phyloP scores from a whole-genome alignment of 2,113 vertebrate genomes.

The Tamias sibiricus region DNA sequence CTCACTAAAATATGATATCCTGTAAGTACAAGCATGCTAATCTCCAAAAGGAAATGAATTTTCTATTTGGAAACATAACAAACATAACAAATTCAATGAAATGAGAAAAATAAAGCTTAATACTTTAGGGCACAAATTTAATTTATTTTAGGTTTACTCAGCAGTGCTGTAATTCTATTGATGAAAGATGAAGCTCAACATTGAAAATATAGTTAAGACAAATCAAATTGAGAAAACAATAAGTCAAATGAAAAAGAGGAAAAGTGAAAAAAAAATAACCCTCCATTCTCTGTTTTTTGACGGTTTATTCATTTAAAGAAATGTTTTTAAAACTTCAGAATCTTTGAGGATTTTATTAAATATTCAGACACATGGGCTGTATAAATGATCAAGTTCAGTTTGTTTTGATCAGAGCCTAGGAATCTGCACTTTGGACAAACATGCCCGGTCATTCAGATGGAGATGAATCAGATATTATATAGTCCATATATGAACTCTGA shows the following conservation, averaged over 20 bases:
- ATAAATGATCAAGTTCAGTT: not conserved
- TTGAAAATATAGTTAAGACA: slow-evolving; percentile 14
- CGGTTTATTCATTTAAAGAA: not conserved
- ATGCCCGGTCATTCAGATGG: not conserved
- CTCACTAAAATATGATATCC: not conserved
- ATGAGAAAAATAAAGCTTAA: slow-evolving; percentile 47
- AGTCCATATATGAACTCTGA: not conserved
- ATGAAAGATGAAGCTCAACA: slow-evolving; percentile 17
- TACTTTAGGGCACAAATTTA: not conserved
- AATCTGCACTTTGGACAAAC: not conserved
- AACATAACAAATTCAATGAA: slow-evolving; percentile 34
- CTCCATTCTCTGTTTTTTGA: not conserved
- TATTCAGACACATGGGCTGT: not conserved
- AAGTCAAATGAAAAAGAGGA: not conserved
- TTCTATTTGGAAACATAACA: slow-evolving; percentile 37
- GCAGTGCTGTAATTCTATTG: slow-evolving; percentile 6
- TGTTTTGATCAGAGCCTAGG: not conserved
- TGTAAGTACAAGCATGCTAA: not conserved
- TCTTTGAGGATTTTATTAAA: not conserved
- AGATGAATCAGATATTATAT: not conserved
- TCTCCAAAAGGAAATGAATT: not conserved
- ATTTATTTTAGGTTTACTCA: slow-evolving; percentile 41
- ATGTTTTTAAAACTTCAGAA: not conserved
- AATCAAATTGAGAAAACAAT: slow-evolving; percentile 12
- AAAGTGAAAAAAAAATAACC: not conserved